A percentile compares a stretch with the other conserved stretches of the same genome.
phyloP scores from a whole-genome alignment of 2,113 vertebrate species.

The Rattus norvegicus region DNA sequence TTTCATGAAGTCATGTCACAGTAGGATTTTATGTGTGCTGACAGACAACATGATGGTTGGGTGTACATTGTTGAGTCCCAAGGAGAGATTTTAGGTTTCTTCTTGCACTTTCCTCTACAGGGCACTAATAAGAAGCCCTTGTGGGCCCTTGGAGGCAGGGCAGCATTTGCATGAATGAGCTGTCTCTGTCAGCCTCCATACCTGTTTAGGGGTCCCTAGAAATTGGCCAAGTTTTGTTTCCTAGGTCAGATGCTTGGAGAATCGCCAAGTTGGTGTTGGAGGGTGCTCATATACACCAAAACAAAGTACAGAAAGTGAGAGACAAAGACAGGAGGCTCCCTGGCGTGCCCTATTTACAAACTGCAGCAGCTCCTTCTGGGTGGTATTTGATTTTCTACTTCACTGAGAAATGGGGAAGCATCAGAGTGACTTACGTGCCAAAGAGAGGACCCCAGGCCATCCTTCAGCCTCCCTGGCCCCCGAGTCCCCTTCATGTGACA shows the following conservation, averaged over 20 bases:
- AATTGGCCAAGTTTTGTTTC: conserved; percentile 9
- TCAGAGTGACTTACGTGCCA: conserved; percentile 71
- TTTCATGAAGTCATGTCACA: too few species aligned
- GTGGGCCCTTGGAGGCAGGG: background rate
- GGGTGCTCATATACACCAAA: background rate
- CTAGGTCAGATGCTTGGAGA: conserved; percentile 41
- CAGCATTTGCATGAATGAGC: background rate
- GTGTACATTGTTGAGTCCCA: background rate
- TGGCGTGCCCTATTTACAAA: conserved; percentile 70
- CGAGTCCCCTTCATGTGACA: conserved; percentile 66
- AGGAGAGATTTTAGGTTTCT: background rate
- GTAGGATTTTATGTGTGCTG: background rate
- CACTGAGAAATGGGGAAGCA: conserved; percentile 67
- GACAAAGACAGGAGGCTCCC: conserved; percentile 44
- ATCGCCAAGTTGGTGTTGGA: conserved; percentile 26
- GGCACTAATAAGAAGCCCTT: background rate
- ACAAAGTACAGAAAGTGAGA: conserved; percentile 23
- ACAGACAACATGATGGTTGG: background rate
- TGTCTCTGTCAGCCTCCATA: background rate
- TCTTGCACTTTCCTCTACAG: background rate
- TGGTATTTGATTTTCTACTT: conserved; percentile 78
- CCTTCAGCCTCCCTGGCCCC: conserved; percentile 43
- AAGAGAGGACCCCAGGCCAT: conserved; percentile 53
- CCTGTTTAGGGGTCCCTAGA: background rate
- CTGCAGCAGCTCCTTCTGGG: conserved; percentile 53